Conservation (phyloP, 2,797 vertebrate genomes). For the Gorsachius magnificus region DNA sequence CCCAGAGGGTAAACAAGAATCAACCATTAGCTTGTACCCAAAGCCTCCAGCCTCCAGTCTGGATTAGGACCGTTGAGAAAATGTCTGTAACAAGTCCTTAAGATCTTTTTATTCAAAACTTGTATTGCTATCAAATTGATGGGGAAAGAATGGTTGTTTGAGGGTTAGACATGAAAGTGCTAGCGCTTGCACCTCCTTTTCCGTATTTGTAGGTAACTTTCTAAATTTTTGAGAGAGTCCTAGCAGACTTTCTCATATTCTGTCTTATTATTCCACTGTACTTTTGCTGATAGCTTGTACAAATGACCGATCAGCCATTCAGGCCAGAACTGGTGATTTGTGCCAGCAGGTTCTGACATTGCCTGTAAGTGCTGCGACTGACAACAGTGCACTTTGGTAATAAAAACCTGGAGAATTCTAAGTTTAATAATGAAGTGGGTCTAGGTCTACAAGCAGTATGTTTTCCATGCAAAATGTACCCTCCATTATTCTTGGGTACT, state of each 20-base stretch:
- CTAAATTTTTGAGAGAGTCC: neutral
- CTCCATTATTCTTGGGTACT: neutral
- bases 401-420: neutral
- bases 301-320: neutral
- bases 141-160: neutral
- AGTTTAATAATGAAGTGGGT: neutral
- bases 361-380: neutral
- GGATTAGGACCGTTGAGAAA: neutral
- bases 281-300: neutral
- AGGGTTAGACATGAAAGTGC: neutral
- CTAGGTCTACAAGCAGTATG: neutral
- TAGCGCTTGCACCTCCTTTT: neutral
- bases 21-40: constrained; percentile 3
- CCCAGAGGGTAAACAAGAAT: constrained; percentile 3
- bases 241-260: neutral
- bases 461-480: neutral
- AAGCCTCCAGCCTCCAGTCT: neutral
- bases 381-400: neutral
- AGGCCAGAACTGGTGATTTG: neutral
- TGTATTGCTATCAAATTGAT: neutral
- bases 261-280: neutral
- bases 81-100: neutral
- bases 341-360: neutral
- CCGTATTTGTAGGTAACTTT: neutral
- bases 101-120: neutral